Conservation (phyloP, 92 coral and sea anemone genomes). For the Plumapathes pennacea region DNA sequence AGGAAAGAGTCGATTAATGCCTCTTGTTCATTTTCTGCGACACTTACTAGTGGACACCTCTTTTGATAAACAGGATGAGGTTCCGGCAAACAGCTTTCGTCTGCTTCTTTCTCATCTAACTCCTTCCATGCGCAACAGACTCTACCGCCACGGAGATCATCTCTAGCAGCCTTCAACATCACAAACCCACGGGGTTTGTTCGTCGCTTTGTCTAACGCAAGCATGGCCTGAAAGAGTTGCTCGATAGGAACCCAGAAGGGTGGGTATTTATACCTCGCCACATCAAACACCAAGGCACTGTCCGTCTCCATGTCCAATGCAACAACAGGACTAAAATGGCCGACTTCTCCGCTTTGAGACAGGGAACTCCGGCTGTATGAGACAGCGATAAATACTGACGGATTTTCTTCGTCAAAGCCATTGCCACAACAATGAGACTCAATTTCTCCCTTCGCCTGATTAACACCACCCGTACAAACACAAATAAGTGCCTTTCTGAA, state of each 20-base stretch:
- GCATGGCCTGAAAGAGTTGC: constrained; percentile 73
- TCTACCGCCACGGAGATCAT: constrained; percentile 45
- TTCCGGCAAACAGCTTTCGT: constrained; percentile 24
- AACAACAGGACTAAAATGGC: constrained; percentile 93
- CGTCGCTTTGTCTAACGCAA: constrained; percentile 63
- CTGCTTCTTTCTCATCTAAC: background rate
- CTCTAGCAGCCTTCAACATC: constrained; percentile 43
- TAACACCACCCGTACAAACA: constrained; percentile 52
- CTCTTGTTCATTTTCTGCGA: no score
- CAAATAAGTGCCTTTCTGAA: constrained; percentile 50
- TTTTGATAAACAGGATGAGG: constrained; percentile 44
- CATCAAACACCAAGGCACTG: constrained; percentile 76
- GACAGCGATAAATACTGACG: constrained; percentile 49
- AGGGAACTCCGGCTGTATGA: constrained; percentile 66
- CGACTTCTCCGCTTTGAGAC: constrained; percentile 79
- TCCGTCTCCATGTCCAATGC: constrained; percentile 75
- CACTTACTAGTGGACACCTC: no score
- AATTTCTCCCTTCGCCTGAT: background rate
- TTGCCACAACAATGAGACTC: background rate
- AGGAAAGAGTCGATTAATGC: no score
- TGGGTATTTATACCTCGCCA: constrained; percentile 90
- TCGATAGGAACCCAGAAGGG: constrained; percentile 86
- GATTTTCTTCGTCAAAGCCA: constrained; percentile 44
- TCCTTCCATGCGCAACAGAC: constrained; percentile 58
- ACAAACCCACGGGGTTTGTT: constrained; percentile 76